These are phyloP conservation scores for Platichthys stellatus DNA, from an alignment of 2,113 vertebrate genomes.

Conservation along the genomic window DNA sequence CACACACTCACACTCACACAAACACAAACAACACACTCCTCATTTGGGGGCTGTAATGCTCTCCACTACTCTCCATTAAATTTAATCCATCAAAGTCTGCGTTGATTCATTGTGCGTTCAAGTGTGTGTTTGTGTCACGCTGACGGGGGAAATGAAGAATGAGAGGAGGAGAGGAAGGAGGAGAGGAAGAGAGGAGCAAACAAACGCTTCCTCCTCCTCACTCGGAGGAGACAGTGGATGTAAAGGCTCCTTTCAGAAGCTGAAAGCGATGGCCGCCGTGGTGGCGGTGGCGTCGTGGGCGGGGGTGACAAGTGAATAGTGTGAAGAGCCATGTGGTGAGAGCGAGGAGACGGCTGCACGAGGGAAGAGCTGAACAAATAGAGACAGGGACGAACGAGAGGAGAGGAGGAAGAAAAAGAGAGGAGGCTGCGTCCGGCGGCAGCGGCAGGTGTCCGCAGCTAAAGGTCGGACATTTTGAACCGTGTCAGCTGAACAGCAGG, in stretches of 20 bases:
- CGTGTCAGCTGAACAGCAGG: not conserved
- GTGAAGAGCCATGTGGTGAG: constrained; percentile 56
- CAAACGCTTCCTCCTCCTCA: not conserved
- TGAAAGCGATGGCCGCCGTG: not conserved
- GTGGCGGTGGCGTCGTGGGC: constrained; percentile 16
- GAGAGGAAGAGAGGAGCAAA: constrained; percentile 7
- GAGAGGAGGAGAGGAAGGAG: not conserved
- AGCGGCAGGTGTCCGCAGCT: not conserved
- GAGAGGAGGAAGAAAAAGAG: not conserved
- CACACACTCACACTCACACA: constrained; percentile 28
- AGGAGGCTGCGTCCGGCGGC: not conserved
- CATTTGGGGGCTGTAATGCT: constrained; percentile 24
- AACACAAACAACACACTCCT: constrained; percentile 42
- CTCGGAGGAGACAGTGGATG: not conserved
- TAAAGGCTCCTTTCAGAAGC: not conserved
- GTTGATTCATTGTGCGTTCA: constrained; percentile 24
- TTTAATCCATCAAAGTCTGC: constrained; percentile 49
- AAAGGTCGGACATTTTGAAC: constrained; percentile 66
- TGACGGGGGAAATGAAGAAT: not conserved
- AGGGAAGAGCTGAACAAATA: not conserved
- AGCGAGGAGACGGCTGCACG: not conserved
- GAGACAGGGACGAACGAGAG: not conserved
- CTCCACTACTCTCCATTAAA: constrained; percentile 46
- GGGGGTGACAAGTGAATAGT: constrained; percentile 40
- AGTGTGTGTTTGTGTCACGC: constrained; percentile 9